Base-by-base conservation (phyloP, 2,797 vertebrate species). In the Acestrorhynchus altus region DNA sequence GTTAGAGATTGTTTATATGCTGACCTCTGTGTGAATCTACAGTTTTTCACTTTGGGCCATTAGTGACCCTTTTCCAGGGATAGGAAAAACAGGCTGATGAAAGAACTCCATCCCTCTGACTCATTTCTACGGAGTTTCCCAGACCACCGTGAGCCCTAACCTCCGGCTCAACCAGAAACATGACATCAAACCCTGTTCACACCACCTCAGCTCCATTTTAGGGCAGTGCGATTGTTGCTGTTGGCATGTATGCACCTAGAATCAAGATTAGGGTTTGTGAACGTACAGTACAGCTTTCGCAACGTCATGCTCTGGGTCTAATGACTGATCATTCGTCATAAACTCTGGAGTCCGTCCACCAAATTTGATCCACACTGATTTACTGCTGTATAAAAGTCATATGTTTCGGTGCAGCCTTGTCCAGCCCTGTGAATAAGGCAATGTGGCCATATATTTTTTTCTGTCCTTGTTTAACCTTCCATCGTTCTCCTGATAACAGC, bases 71-170 rank as follows among this genome's bases (percentile, higher is more conserved):
- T 59, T 15, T 46, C 46, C 26, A 59, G 13, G 22, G 56, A 39
- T 40, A 31, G 63, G 18, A 65, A 80, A 57, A 71, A n/a, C 26
- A 42, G 16, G 26, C 12, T 35, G 72, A 81, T 73, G 46, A 76
- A 76, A 57, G 64, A 54, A 56, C 67, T 80, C 60, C 18, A 11
- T 49, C 31, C n/a, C 31, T 69, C 67, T 49, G 52, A 67, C 28
- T 49, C 22, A 16, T 46, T 24, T 72, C 59, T 22, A 66, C 16
- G 49, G 68, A 67, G 52, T 73, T 78, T 57, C 69, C 70, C 20
- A 8, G 59, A 81, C 67, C 64, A 76, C 74, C 57, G 4, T 76
- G 68, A 79, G 65, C 64, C 49, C 6, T 73, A 35, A 59, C 52
- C 77, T 67, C 28, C 61, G 56, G 42, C 22, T 67, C 20, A 6